These are phyloP conservation scores for Cyphomyrmex costatus DNA, from an alignment of 1,140 invertebrate genomes.

Conservation along the genomic window DNA sequence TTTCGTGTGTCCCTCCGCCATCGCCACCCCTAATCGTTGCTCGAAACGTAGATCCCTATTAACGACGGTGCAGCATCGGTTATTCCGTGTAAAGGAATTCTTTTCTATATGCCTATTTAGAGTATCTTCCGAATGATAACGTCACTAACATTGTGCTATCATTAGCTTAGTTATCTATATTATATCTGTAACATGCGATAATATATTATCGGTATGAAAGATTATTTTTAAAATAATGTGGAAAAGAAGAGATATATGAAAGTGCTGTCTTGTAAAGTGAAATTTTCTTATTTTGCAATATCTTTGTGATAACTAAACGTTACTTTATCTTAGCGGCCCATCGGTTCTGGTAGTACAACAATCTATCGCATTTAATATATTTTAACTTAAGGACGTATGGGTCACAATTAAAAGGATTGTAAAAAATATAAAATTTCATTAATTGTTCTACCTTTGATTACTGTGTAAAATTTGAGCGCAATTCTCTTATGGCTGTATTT, in stretches of 20 bases:
- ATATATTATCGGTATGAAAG: not conserved
- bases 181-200: not conserved
- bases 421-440: too few species aligned
- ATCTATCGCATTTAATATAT: not conserved
- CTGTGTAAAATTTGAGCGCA: too few species aligned
- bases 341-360: not conserved
- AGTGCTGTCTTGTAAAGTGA: not conserved
- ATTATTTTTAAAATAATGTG: too few species aligned
- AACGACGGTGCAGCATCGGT: not conserved
- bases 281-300: not conserved
- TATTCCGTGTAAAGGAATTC: not conserved
- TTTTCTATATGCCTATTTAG: not conserved
- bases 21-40: conserved; percentile 26
- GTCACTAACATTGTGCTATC: not conserved
- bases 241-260: too few species aligned
- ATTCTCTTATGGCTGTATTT: too few species aligned
- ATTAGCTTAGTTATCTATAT: not conserved
- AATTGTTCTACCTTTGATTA: too few species aligned
- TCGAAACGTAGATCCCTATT: conserved; percentile 10
- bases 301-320: not conserved
- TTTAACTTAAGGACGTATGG: not conserved
- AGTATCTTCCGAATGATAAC: not conserved
- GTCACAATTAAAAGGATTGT: too few species aligned
- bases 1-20: conserved; percentile 53
- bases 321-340: not conserved